phyloP scores from a whole-genome alignment of 2,113 vertebrate species.

The Hassar affinis region DNA sequence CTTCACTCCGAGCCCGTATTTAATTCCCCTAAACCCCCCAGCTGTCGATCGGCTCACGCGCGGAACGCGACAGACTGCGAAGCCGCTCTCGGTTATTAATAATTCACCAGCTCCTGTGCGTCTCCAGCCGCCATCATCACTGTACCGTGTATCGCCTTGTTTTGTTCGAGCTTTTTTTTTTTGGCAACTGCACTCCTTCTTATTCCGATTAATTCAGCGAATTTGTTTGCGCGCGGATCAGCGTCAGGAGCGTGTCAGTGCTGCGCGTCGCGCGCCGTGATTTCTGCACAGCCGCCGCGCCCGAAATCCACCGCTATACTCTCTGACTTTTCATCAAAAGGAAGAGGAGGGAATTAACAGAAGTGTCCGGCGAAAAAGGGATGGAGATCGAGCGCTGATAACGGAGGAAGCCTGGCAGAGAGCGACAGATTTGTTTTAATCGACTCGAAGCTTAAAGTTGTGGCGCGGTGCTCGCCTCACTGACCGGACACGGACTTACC shows the following conservation, averaged over 20 bases:
- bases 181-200: slow-evolving; percentile 5
- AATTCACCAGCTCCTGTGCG: slow-evolving; percentile 73
- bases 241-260: slow-evolving; percentile 11
- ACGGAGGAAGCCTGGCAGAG: slow-evolving; percentile 44
- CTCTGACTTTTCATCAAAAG: slow-evolving; percentile 50
- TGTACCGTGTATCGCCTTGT: slow-evolving; percentile 36
- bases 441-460: slow-evolving; percentile 18
- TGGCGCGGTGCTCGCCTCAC: not conserved
- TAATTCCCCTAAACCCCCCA: slow-evolving; percentile 79
- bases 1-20: slow-evolving; percentile 77
- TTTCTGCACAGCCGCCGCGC: slow-evolving; percentile 50
- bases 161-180: not conserved
- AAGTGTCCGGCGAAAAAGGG: slow-evolving; percentile 37
- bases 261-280: slow-evolving; percentile 30
- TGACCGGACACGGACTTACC: slow-evolving; percentile 28
- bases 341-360: slow-evolving; percentile 54
- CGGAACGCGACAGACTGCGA: slow-evolving; percentile 75
- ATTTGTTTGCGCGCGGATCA: slow-evolving; percentile 8
- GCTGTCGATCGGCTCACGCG: slow-evolving; percentile 76
- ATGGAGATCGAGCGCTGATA: slow-evolving; percentile 51
- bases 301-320: slow-evolving; percentile 29
- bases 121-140: slow-evolving; percentile 60
- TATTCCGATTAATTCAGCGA: slow-evolving; percentile 1
- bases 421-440: not conserved
- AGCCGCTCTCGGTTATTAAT: slow-evolving; percentile 76